phyloP scores from a whole-genome alignment of 2,888 invertebrate genomes.

The Scaptomyza caliginosa region DNA sequence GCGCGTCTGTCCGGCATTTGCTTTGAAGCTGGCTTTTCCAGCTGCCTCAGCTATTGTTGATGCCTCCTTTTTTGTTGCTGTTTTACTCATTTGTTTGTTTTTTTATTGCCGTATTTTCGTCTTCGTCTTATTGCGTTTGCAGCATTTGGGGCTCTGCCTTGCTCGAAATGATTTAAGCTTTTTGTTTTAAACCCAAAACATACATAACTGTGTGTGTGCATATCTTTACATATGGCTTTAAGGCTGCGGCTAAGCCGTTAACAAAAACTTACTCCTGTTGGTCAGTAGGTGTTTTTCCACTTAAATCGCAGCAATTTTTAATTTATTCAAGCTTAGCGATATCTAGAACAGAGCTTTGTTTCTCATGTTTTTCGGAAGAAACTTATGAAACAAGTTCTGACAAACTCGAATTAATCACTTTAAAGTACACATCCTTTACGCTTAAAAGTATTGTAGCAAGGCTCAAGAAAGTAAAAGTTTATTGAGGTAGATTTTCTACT shows the following conservation, averaged over 20 bases:
- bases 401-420: no score
- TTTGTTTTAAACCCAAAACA: slow-evolving; percentile 23
- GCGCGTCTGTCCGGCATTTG: slow-evolving; percentile 40
- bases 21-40: slow-evolving; percentile 38
- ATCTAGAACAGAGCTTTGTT: not conserved
- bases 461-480: no score
- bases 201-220: slow-evolving; percentile 3
- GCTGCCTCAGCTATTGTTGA: slow-evolving; percentile 40
- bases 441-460: no score
- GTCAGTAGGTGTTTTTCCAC: slow-evolving; percentile 26
- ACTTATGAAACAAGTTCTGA: no score
- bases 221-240: slow-evolving; percentile 19
- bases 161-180: slow-evolving; percentile 60
- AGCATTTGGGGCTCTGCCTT: slow-evolving; percentile 23
- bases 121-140: slow-evolving; percentile 28
- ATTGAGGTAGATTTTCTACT: no score
- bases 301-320: slow-evolving; percentile 16
- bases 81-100: slow-evolving; percentile 34
- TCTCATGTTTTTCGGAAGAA: no score
- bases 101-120: slow-evolving; percentile 14
- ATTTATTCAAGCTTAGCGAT: not conserved
- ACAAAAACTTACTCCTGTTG: slow-evolving; percentile 18
- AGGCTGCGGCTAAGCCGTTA: slow-evolving; percentile 8
- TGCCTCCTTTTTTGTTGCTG: slow-evolving; percentile 21
- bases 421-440: no score